Percentiles rank a stretch among this genome's conserved stretches.
phyloP scores from a whole-genome alignment of 2,113 vertebrate genomes.

The Sylvilagus bachmani region DNA sequence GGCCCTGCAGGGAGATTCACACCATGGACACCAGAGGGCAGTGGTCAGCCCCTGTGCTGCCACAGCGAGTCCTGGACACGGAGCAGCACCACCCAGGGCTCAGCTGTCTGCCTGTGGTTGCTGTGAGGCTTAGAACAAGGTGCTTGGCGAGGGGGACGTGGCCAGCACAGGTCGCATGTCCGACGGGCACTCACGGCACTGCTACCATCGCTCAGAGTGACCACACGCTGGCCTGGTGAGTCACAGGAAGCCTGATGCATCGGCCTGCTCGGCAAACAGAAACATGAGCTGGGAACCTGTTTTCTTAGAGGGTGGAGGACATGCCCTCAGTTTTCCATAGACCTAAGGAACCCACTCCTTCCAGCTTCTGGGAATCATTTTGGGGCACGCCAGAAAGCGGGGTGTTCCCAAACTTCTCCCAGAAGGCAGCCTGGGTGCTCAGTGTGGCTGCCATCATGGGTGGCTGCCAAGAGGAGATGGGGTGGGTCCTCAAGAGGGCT shows the following conservation, averaged over 20 bases:
- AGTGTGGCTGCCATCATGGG: background rate
- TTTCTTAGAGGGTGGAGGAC: constrained; percentile 14
- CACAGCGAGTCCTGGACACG: too few species aligned
- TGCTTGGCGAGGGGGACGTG: too few species aligned
- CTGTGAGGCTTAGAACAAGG: too few species aligned
- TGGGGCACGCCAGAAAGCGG: background rate
- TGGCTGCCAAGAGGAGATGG: background rate
- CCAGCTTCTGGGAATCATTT: constrained; percentile 32
- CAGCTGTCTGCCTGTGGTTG: too few species aligned
- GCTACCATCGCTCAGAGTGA: background rate
- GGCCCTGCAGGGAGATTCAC: too few species aligned
- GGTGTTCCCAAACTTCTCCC: background rate
- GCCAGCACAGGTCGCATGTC: background rate
- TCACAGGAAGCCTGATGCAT: background rate
- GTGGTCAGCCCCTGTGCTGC: too few species aligned
- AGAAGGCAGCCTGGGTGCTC: background rate
- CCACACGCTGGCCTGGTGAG: background rate
- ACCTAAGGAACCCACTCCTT: background rate
- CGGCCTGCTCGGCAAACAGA: background rate
- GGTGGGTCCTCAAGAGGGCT: background rate
- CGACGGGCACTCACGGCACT: background rate
- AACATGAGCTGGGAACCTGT: background rate
- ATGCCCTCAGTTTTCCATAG: background rate
- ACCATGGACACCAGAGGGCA: too few species aligned
- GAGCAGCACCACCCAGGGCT: too few species aligned